A percentile compares a stretch with the other conserved stretches of the same genome.
Conservation (phyloP, 2,113 vertebrate genomes). For the Myrmecophaga tridactyla region DNA sequence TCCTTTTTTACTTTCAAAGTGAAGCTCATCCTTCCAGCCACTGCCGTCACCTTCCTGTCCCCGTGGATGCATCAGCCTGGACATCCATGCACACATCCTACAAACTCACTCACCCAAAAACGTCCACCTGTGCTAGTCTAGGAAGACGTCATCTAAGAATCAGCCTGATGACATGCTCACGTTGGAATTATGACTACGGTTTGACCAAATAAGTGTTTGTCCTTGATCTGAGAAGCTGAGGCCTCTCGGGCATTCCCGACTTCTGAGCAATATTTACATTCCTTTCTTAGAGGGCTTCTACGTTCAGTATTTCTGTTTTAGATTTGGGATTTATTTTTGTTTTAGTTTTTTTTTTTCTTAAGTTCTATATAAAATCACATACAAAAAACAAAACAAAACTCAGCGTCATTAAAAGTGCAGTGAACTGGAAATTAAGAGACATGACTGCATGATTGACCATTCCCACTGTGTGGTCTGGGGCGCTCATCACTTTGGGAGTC, state of each 20-base stretch:
- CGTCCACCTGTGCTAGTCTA: neutral
- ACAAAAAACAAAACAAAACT: neutral
- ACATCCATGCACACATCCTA: neutral
- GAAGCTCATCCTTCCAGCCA: neutral
- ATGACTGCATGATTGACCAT: neutral
- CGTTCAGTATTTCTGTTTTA: neutral
- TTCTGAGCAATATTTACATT: neutral
- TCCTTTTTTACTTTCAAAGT: neutral
- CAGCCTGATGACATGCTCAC: neutral
- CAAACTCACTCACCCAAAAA: neutral
- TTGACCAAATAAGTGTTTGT: neutral
- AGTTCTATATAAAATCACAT: conserved; percentile 6
- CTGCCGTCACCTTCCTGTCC: neutral
- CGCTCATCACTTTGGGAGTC: neutral
- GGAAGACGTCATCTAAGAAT: neutral
- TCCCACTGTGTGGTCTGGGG: neutral
- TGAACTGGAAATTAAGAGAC: neutral
- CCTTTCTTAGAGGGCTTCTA: neutral
- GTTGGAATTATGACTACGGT: neutral
- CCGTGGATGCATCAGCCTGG: neutral
- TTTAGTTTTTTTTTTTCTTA: neutral
- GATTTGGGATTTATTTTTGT: too few relatives aligned
- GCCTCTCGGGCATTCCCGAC: neutral
- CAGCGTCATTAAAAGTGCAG: neutral
- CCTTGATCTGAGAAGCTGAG: neutral